A percentile compares a stretch with the other conserved stretches of the same genome.
Evolutionary conservation across 2,888 invertebrate species (phyloP).

Genomic region (Clanis bilineata): DNA sequence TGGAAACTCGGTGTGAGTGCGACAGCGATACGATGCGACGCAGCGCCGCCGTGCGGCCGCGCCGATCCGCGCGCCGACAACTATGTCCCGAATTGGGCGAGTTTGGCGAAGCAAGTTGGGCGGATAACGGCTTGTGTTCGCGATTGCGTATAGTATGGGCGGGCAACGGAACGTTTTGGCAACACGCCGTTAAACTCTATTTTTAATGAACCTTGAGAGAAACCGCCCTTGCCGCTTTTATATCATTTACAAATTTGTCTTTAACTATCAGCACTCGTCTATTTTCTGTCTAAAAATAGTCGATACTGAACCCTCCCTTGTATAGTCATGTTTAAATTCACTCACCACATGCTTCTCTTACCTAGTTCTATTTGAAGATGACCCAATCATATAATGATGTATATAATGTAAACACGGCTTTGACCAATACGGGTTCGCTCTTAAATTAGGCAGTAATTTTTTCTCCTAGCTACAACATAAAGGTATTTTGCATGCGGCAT

Average conservation of each 20-base stretch:
- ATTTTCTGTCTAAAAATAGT: slow-evolving; percentile 49
- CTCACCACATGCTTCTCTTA: slow-evolving; percentile 44
- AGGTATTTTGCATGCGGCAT: no score
- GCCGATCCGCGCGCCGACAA: slow-evolving; percentile 26
- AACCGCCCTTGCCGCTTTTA: slow-evolving; percentile 75
- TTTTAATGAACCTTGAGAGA: slow-evolving; percentile 79
- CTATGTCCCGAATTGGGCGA: slow-evolving; percentile 57
- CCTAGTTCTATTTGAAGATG: slow-evolving; percentile 58
- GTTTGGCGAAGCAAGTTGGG: slow-evolving; percentile 50
- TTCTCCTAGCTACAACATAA: no score
- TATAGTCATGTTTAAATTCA: slow-evolving; percentile 43
- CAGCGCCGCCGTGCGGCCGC: slow-evolving; percentile 22
- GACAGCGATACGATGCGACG: neutral
- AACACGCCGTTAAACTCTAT: slow-evolving; percentile 72
- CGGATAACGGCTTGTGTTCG: slow-evolving; percentile 41
- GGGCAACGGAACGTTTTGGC: slow-evolving; percentile 71
- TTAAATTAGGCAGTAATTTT: no score
- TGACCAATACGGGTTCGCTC: no score
- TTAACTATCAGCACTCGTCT: slow-evolving; percentile 42
- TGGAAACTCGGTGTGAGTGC: neutral
- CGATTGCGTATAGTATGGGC: slow-evolving; percentile 63
- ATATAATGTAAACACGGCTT: slow-evolving; percentile 45
- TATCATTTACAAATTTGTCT: slow-evolving; percentile 46
- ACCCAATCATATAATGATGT: slow-evolving; percentile 55
- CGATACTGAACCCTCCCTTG: slow-evolving; percentile 45